Conservation (phyloP, 2,113 vertebrate species). For the Mesoclemmys tuberculata region DNA sequence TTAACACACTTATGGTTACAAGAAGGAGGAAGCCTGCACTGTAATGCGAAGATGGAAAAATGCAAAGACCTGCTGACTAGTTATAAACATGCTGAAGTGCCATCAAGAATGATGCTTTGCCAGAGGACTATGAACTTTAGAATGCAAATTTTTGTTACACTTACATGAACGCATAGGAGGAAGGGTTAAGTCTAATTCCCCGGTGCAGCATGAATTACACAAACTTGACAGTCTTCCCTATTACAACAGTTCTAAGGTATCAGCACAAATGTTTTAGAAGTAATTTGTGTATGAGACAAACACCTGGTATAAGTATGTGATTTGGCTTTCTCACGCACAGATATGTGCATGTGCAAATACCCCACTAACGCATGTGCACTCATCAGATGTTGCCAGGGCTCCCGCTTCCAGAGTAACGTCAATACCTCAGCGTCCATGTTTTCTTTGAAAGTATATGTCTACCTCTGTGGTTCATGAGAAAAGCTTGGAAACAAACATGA, state of each 20-base stretch:
- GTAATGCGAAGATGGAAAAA: neutral
- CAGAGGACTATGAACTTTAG: neutral
- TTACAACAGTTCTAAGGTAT: neutral
- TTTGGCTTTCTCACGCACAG: neutral
- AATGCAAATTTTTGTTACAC: constrained; percentile 17
- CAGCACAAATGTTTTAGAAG: neutral
- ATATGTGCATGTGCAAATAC: accelerated
- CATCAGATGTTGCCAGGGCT: neutral
- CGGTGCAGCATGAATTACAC: neutral
- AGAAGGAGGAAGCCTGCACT: neutral
- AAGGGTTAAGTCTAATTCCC: constrained; percentile 19
- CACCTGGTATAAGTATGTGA: neutral
- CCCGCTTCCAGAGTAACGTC: neutral
- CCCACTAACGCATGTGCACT: neutral
- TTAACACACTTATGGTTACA: constrained; percentile 51
- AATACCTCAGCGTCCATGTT: neutral
- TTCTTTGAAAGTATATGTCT: neutral
- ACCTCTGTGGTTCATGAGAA: neutral
- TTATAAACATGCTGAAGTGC: constrained; percentile 52
- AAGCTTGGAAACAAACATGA: neutral
- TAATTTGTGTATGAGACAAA: neutral
- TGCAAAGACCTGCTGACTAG: neutral
- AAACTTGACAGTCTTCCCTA: neutral
- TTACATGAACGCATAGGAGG: neutral
- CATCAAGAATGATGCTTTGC: constrained; percentile 8